Evolutionary conservation across 2,113 vertebrate species (phyloP).

Genomic region (Blennius ocellaris): DNA sequence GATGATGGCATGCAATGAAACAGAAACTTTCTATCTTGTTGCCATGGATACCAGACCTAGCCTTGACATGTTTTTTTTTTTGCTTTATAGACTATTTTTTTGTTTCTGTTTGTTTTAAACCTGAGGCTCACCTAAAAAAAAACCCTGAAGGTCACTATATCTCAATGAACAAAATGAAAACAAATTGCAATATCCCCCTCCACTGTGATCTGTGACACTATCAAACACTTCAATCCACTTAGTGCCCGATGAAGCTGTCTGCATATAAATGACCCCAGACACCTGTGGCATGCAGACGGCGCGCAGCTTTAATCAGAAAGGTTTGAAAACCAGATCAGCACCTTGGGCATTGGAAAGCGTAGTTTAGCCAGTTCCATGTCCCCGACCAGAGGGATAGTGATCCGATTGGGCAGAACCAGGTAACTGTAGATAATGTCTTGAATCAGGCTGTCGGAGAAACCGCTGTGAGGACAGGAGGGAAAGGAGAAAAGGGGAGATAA

Average conservation of each 20-base stretch:
- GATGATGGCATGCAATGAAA: slow-evolving; percentile 1
- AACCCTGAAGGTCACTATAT: background rate
- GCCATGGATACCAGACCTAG: slow-evolving; percentile 36
- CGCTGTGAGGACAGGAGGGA: slow-evolving; percentile 76
- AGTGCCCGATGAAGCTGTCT: background rate
- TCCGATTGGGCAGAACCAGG: slow-evolving; percentile 94
- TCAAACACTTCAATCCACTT: background rate
- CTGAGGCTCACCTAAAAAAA: background rate
- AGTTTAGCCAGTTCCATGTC: slow-evolving; percentile 91
- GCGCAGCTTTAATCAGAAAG: background rate
- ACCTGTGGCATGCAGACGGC: background rate
- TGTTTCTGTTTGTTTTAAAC: background rate
- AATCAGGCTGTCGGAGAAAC: slow-evolving; percentile 94
- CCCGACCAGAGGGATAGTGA: slow-evolving; percentile 94
- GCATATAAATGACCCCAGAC: background rate
- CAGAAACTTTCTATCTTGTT: slow-evolving; percentile 27
- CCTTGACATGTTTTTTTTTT: slow-evolving; percentile 18
- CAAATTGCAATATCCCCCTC: background rate
- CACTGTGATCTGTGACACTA: background rate
- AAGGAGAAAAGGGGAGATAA: slow-evolving; percentile 28
- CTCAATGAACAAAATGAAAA: background rate
- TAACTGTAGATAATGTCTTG: slow-evolving; percentile 95
- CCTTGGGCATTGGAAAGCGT: slow-evolving; percentile 96
- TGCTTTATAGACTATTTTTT: background rate
- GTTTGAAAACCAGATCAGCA: slow-evolving; percentile 60